Evolutionary conservation across 2,113 vertebrate genomes (phyloP), one percentile per base, ranked within the genome.

Genomic region (Halichoeres trimaculatus): DNA sequence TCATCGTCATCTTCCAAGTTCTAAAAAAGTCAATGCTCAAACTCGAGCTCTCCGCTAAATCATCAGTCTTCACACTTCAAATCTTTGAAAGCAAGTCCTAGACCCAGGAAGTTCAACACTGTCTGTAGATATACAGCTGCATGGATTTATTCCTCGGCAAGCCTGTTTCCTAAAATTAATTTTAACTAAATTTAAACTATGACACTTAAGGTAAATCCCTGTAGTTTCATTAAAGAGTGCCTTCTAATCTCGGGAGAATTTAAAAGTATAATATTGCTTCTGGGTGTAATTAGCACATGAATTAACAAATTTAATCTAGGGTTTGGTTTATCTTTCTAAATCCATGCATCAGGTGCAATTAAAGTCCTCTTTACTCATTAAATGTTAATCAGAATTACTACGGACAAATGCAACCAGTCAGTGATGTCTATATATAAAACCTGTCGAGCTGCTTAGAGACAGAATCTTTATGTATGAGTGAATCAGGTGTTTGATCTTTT

Each of bases 261-360:
- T 34, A 63, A 67, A 57, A 5, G 9, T 22, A 26, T 53, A 38
- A 68, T 56, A 72, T 65, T 70, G 54, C 83, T 50, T 61, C 24
- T 45, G 12, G 13, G 8, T 59, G 22, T 61, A 80, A 80, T 63
- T 2, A 73, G 60, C 36, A 57, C 26, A n/a, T 20, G 58, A 61
- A 83, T 83, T 78, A 65, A 73, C 51, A 67, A 20, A 52, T 3
- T 79, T 26, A 78, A 70, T 74, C 24, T 65, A 80, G 82, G 13
- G 5, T 52, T 38, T 60, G 54, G 41, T 67, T 84, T 77, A 76
- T 84, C 34, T 51, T 67, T 38, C 38, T 81, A 77, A 78, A 85
- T 88, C 76, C 55, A 57, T 47, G 38, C 60, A 63, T 84, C 79
- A 73, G 20, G 50, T 63, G 34, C 54, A 76, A 78, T 76, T 60